Evolutionary conservation across 1,140 invertebrate genomes (phyloP).

Genomic region (Lasaia peninsularis): DNA sequence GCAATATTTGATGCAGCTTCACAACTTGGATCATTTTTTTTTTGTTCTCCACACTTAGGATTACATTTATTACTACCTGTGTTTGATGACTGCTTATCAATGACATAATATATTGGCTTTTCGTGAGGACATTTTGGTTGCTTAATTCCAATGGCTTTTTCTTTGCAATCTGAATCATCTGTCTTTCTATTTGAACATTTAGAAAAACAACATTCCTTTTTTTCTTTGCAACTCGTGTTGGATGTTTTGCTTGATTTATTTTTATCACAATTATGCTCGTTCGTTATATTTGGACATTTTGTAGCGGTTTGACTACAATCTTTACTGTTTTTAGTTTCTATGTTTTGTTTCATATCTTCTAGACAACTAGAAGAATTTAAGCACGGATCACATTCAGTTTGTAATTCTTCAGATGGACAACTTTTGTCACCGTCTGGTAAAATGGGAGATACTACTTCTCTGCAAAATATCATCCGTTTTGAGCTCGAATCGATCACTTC

Average conservation of each 20-base stretch:
- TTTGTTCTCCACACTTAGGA: background rate
- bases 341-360: too few relatives aligned
- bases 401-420: conserved; percentile 14
- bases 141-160: conserved; percentile 29
- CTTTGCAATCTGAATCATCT: conserved; percentile 22
- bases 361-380: background rate
- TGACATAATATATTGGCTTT: conserved; percentile 27
- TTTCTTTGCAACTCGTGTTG: background rate
- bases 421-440: conserved; percentile 26
- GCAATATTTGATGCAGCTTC: conserved; percentile 35
- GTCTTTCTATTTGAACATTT: background rate
- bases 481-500: conserved; percentile 22
- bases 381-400: background rate
- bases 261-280: background rate
- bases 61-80: background rate
- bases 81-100: background rate
- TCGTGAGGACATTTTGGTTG: conserved; percentile 25
- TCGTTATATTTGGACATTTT: background rate
- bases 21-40: conserved; percentile 20
- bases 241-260: background rate
- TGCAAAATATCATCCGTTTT: conserved; percentile 30
- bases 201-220: background rate
- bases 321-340: background rate
- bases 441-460: conserved; percentile 40
- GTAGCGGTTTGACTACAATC: background rate